Evolutionary conservation across 2,797 vertebrate species (phyloP), one percentile per base, ranked within the genome.

Genomic region (Girardinus metallicus): DNA sequence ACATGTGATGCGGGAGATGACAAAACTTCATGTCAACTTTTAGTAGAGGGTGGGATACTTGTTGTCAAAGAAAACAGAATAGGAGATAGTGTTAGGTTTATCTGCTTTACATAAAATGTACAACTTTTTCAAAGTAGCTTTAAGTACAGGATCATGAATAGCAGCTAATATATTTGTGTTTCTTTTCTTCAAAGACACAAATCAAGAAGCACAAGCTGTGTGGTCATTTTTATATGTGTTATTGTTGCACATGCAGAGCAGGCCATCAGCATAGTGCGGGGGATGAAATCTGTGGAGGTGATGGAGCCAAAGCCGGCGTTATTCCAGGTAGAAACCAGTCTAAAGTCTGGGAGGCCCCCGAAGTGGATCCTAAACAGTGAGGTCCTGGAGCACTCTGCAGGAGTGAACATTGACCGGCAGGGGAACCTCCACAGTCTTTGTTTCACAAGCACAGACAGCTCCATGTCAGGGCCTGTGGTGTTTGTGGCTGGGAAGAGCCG

Each of bases 401-500:
- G 94, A 0, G 86, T 99, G 34, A 83, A 92, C 51, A 92, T 99
- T 16, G 93, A 97, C 83, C 97, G 97, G 87, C 95, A 97, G 21
- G 97, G 96, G 53, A 97, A 96, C 0, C 77, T 96, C 44, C 97
- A 99, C 85, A 95, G 96, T 47, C 96, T 99, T 73, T 95, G 86
- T 1, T 93, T 99, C 76, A 93, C 93, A 73, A 96, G 95, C 87
- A 98, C 99, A 4, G 95, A 94, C 7, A 94, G 96, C 79, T 96
- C 96, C 77, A 99, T 99, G 98, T 97, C 96, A 0, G 98, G 98
- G 13, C 92, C 94, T 0, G 85, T 99, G 80, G 93, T 98, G 76
- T 99, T 99, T 92, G 95, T 96, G 3, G 96, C 97, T 0, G 98
- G 99, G 77, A 99, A 99, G 93, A 97, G 98, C 43, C 98, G 97